Evolutionary conservation across 2,797 vertebrate species (phyloP), one percentile per base, ranked within the genome.

Genomic region (Adelosebastes latens): DNA sequence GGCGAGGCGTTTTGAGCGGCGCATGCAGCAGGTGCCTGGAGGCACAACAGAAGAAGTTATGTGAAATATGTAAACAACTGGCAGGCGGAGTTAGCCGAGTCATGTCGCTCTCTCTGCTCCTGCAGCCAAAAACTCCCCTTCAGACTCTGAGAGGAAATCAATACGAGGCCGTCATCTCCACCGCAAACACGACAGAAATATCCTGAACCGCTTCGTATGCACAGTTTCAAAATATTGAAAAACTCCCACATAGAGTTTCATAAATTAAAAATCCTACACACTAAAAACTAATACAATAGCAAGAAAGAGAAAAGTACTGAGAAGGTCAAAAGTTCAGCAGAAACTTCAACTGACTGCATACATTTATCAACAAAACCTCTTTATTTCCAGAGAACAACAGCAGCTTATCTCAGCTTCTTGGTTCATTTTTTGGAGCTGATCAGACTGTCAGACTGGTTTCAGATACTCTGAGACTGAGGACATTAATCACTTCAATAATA

Each of bases 31-130:
- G 79, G 65, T 60, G 80, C 87, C 90, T 14, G 53, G 60, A 78
- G 80, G 81, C 82, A 25, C 63, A 55, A 42, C 70, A 20, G 72
- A 72, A 86, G 32, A 64, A 87, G 81, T 68, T 92, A 91, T 90
- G 82, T 89, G 77, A 89, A 92, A 88, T 86, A 93, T 93, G 87
- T 92, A 91, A 93, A 93, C 78, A 91, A 80, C 12, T 31, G 65
- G 49, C 77, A 53, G 62, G 86, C 32, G 20, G 73, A 83, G 69
- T 70, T 56, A 55, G 59, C 27, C 2, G 34, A 74, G 67, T 76
- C 29, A 14, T 69, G 71, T 71, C 16, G 75, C 62, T 68, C 4
- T 68, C 4, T 78, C 56, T 65, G 79, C 64, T 70, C 36, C 63
- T 59, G 60, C 58, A 78, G 72, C 63, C 25, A 56, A 14, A 22